These are phyloP conservation scores for Polyergus mexicanus DNA, from an alignment of 1,140 invertebrate genomes.

Conservation along the genomic window DNA sequence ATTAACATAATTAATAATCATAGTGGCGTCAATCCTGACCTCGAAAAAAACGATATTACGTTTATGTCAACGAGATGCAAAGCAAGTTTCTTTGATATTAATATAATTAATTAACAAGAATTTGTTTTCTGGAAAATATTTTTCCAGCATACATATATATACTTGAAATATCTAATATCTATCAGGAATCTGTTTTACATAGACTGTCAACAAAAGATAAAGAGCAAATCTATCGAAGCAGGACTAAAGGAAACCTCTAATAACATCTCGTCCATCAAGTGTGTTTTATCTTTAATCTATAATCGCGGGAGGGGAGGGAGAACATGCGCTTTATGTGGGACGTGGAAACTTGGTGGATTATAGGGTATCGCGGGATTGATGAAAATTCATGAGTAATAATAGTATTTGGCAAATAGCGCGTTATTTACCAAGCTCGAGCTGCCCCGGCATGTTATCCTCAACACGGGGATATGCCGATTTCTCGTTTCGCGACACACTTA, in stretches of 20 bases:
- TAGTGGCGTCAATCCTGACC: neutral
- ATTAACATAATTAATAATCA: conserved; percentile 34
- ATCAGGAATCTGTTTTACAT: neutral
- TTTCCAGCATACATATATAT: neutral
- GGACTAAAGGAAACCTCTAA: neutral
- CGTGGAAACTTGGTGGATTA: neutral
- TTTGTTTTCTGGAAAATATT: neutral
- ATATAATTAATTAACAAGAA: neutral
- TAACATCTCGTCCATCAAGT: neutral
- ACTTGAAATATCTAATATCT: too few relatives aligned
- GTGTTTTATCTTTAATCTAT: conserved; percentile 29
- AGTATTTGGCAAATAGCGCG: conserved; percentile 42
- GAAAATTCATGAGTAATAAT: conserved; percentile 36
- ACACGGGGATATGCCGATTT: neutral
- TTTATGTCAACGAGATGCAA: neutral
- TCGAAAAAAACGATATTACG: neutral
- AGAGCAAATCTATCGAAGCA: neutral
- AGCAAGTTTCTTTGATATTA: neutral
- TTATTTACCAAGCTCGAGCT: neutral
- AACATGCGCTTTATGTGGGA: neutral
- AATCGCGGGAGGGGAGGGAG: neutral
- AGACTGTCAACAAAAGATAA: neutral
- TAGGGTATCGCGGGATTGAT: conserved; percentile 23
- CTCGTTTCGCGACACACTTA: conserved; percentile 15
- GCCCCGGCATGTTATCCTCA: neutral